A percentile compares a stretch with the other conserved stretches of the same genome.
Evolutionary conservation across 2,888 invertebrate species (phyloP).

Genomic region (Spodoptera littoralis): DNA sequence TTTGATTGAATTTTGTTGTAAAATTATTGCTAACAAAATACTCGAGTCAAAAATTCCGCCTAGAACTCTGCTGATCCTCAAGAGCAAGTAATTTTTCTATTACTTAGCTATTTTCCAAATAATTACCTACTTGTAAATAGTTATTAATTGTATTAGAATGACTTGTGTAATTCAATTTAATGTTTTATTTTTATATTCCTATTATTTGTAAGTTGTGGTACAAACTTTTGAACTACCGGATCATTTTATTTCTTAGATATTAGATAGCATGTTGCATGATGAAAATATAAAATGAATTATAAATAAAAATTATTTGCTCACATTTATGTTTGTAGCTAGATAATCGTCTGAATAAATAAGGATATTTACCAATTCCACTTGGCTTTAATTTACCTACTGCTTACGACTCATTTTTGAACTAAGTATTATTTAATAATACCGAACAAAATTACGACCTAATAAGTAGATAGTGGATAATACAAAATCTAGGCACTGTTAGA

Average conservation of each 20-base stretch:
- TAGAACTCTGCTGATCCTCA: not conserved
- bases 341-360: constrained; percentile 42
- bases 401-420: too few relatives aligned
- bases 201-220: constrained; percentile 21
- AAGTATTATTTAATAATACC: too few relatives aligned
- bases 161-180: not conserved
- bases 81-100: not conserved
- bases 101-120: not conserved
- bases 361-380: constrained; percentile 17
- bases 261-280: constrained; percentile 6
- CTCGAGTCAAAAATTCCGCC: not conserved
- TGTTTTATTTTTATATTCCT: constrained; percentile 13
- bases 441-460: too few relatives aligned
- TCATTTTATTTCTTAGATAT: constrained; percentile 15
- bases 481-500: too few relatives aligned
- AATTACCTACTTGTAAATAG: constrained; percentile 23
- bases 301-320: constrained; percentile 33
- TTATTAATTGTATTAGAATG: constrained; percentile 1
- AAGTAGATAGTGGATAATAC: too few relatives aligned
- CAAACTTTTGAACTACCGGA: constrained; percentile 20
- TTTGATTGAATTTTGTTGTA: too few relatives aligned
- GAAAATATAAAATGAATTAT: not conserved
- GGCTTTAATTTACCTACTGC: not conserved
- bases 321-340: constrained; percentile 24
- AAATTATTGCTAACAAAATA: too few relatives aligned